These are phyloP conservation scores for Coleophora flavipennella DNA, from an alignment of 2,888 invertebrate genomes.

Conservation along the genomic window DNA sequence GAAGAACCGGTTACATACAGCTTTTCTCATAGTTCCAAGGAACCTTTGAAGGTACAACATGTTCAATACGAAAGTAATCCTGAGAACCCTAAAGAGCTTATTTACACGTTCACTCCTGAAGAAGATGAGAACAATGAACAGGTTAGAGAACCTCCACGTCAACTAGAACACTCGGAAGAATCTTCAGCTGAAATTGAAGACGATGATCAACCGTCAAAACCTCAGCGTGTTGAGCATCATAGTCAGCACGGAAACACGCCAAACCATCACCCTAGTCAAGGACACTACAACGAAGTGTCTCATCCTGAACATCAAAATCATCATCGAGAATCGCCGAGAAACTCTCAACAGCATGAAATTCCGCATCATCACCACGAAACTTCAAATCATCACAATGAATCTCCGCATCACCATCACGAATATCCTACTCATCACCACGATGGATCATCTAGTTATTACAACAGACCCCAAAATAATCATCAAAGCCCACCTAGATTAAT, in stretches of 20 bases:
- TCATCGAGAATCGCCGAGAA: slow-evolving; percentile 3
- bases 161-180: slow-evolving; percentile 19
- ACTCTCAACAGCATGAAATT: slow-evolving; percentile 11
- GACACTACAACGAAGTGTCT: background rate
- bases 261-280: background rate
- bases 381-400: background rate
- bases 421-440: slow-evolving; percentile 1
- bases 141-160: slow-evolving; percentile 7
- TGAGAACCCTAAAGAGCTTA: slow-evolving; percentile 36
- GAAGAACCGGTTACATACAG: slow-evolving; percentile 49
- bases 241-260: background rate
- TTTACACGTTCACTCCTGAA: slow-evolving; percentile 37
- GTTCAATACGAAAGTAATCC: slow-evolving; percentile 33
- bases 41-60: slow-evolving; percentile 36
- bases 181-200: slow-evolving; percentile 1
- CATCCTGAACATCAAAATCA: background rate
- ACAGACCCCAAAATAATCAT: background rate
- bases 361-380: slow-evolving; percentile 1
- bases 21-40: slow-evolving; percentile 29
- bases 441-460: background rate
- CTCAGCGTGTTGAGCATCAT: background rate
- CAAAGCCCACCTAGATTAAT: slow-evolving; percentile 4
- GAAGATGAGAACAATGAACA: slow-evolving; percentile 20
- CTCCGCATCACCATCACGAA: slow-evolving; percentile 1
- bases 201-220: background rate